These are phyloP conservation scores for Tipula helvola DNA, from an alignment of 2,888 invertebrate species.

Conservation along the genomic window DNA sequence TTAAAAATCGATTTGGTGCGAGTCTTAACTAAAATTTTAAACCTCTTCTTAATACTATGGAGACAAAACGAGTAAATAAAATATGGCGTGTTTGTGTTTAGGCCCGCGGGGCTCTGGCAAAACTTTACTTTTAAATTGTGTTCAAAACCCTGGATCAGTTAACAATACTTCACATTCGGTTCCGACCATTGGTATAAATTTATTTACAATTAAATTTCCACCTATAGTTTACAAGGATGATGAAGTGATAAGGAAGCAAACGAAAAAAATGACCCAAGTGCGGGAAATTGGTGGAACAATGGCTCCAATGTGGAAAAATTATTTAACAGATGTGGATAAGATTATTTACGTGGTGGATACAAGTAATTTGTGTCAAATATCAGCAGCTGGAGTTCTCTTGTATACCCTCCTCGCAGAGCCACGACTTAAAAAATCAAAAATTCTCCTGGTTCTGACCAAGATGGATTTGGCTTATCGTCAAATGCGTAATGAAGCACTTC, in stretches of 20 bases:
- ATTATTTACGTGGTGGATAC: constrained; percentile 73
- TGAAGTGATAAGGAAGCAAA: constrained; percentile 14
- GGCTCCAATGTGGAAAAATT: constrained; percentile 71
- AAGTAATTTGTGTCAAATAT: constrained; percentile 75
- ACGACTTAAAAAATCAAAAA: constrained; percentile 48
- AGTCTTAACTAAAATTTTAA: neutral
- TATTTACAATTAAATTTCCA: constrained; percentile 49
- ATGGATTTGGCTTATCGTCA: constrained; percentile 79
- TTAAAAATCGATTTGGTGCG: neutral
- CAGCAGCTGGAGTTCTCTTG: constrained; percentile 64
- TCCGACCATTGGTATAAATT: constrained; percentile 67
- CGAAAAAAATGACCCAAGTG: constrained; percentile 42
- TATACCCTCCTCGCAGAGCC: constrained; percentile 68
- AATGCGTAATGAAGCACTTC: constrained; percentile 72
- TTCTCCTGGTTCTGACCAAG: constrained; percentile 63
- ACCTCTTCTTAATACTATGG: neutral
- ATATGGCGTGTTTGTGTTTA: constrained; percentile 48
- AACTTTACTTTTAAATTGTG: constrained; percentile 60
- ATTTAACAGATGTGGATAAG: constrained; percentile 51
- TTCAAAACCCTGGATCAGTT: constrained; percentile 55
- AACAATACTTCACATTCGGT: constrained; percentile 68
- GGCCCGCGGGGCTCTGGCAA: constrained; percentile 74
- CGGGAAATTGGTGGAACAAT: constrained; percentile 71
- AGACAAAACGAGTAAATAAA: neutral
- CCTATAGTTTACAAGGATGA: constrained; percentile 25